Evolutionary conservation across 2,888 invertebrate genomes (phyloP), one percentile per base, ranked within the genome.

Genomic region (Chamaedrilus cognettii): DNA sequence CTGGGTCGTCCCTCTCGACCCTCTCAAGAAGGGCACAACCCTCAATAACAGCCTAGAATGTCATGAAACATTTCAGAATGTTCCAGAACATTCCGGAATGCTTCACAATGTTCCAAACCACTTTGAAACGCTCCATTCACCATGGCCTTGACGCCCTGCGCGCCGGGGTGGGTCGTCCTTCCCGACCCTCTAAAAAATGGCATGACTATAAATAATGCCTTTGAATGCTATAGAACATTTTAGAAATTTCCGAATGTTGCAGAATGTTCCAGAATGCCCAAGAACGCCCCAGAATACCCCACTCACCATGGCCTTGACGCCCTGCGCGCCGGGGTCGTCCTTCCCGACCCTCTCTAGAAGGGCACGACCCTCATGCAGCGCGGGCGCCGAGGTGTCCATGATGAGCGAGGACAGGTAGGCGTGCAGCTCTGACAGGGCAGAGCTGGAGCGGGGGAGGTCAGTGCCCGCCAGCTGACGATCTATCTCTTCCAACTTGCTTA

Each of bases 311-410:
- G 74, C 78, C 73, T 77, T 79, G 62, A 85, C 80, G 72, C 84
- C 84, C 76, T 89, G 88, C 52, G 90, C 88, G 73, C 90, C 90
- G 31, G 88, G 86, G 76, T 87, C 79, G 87, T 89, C 81, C 77
- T 82, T 84, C 72, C 85, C 84, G 75, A 89, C 88, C 72, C 88
- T 87, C 78, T 90, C 89, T 57, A 93, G 84, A 72, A 93, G 86
- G 73, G 88, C 86, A 78, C 90, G 89, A 67, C 93, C 93, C 79
- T 91, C 88, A 55, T 88, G 86, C 62, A 92, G 85, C 58, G 91
- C 89, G 65, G 87, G 87, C 65, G 87, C 86, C 31, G 90, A 89
- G 42, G 89, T 87, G 70, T 89, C 89, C 76, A 78, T 88, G 71
- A 91, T 87, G 72, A 89, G 87, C 70, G 86, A 86, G 33, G 88